A percentile compares a stretch with the other conserved stretches of the same genome.
Evolutionary conservation across 1,140 invertebrate genomes (phyloP).

Genomic region (Geopemphigus sp.): DNA sequence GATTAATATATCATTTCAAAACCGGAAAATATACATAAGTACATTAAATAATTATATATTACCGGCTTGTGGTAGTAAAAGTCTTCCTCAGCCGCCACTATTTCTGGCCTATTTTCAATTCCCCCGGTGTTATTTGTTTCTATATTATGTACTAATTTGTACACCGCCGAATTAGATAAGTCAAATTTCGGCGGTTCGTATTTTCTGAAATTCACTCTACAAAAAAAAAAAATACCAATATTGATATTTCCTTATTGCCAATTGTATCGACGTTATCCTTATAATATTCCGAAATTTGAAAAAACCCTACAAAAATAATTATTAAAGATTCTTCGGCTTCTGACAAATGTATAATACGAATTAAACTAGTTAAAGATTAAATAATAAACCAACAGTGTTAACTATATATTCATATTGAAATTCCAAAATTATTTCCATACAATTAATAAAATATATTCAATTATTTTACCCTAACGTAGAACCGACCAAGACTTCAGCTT

Average conservation of each 20-base stretch:
- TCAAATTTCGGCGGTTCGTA: conserved; percentile 54
- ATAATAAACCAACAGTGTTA: no score
- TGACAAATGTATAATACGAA: no score
- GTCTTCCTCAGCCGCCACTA: conserved; percentile 50
- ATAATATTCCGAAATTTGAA: no score
- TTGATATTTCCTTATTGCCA: no score
- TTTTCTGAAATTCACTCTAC: conserved; percentile 54
- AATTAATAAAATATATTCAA: background rate
- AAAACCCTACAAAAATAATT: no score
- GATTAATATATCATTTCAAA: background rate
- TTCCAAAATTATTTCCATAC: no score
- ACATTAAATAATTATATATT: conserved; percentile 18
- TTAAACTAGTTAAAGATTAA: no score
- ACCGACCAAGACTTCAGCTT: conserved; percentile 74
- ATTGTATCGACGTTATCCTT: no score
- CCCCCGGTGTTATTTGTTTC: conserved; percentile 50
- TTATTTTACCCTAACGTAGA: conserved; percentile 67
- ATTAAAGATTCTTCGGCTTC: no score
- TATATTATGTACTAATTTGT: conserved; percentile 53
- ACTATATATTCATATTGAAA: no score
- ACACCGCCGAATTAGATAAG: conserved; percentile 53
- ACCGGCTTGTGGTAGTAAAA: conserved; percentile 53
- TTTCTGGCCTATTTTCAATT: conserved; percentile 50
- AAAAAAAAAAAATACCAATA: conserved; percentile 12
- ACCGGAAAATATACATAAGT: background rate